Evolutionary conservation across 2,888 invertebrate genomes (phyloP).

Genomic region (Mythimna impura): DNA sequence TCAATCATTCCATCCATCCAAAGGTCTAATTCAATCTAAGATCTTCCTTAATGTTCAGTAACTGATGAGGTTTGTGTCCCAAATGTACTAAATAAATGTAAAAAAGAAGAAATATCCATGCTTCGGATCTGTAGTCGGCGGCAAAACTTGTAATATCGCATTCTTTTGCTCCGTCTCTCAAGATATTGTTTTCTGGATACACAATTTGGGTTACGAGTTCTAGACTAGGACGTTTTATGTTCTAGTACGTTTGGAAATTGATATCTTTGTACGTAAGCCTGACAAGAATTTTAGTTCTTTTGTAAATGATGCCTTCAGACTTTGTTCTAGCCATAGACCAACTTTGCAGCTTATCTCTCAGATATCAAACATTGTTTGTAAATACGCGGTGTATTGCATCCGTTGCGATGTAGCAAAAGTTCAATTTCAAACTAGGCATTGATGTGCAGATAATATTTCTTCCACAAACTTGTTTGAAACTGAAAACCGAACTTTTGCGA

Average conservation of each 20-base stretch:
- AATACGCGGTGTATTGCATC: constrained; percentile 3
- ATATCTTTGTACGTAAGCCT: constrained; percentile 37
- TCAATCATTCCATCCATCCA: constrained; percentile 8
- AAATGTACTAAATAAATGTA: constrained; percentile 38
- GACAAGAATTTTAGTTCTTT: constrained; percentile 19
- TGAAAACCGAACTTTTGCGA: constrained; percentile 38
- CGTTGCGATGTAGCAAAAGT: constrained; percentile 6
- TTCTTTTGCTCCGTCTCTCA: constrained; percentile 48
- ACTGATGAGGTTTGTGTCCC: constrained; percentile 17
- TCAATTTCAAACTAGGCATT: constrained; percentile 36
- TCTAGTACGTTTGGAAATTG: constrained; percentile 42
- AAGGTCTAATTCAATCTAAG: constrained; percentile 32
- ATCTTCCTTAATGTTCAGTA: constrained; percentile 25
- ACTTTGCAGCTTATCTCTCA: too few species aligned
- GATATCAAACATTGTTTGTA: not conserved
- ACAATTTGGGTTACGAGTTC: constrained; percentile 50
- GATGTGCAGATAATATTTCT: constrained; percentile 28
- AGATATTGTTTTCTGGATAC: constrained; percentile 58
- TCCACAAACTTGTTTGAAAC: constrained; percentile 39
- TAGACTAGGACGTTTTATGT: constrained; percentile 55
- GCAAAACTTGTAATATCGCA: constrained; percentile 52
- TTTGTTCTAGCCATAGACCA: constrained; percentile 1
- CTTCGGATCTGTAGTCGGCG: constrained; percentile 39
- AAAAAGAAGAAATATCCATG: constrained; percentile 35
- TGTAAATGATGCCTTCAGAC: constrained; percentile 10